phyloP scores from a whole-genome alignment of 2,113 vertebrate species.

The Sarotherodon lohbergeri region DNA sequence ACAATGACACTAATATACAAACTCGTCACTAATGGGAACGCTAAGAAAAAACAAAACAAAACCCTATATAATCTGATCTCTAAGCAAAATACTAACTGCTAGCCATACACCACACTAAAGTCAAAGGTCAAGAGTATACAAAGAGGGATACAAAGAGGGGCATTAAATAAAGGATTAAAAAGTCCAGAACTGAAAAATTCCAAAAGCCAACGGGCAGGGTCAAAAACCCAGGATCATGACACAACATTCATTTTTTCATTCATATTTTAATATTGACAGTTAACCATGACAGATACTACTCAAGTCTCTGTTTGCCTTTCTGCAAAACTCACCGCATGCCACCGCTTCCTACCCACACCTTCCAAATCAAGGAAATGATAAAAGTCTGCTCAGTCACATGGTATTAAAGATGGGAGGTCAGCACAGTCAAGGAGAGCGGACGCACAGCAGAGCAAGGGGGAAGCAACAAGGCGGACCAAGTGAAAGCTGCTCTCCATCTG shows the following conservation, averaged over 20 bases:
- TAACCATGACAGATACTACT: background rate
- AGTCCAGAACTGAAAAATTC: background rate
- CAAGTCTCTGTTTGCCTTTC: background rate
- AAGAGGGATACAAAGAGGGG: background rate
- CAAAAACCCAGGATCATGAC: background rate
- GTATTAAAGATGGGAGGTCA: background rate
- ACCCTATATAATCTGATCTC: background rate
- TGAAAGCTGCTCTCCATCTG: background rate
- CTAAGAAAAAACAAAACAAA: background rate
- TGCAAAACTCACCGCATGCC: background rate
- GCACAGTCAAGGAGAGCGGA: background rate
- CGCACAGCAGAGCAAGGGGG: background rate
- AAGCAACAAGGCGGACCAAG: background rate
- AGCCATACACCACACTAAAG: background rate
- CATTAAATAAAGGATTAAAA: background rate
- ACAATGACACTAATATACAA: background rate
- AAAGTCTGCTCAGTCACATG: background rate
- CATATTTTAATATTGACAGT: background rate
- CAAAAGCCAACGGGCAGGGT: background rate
- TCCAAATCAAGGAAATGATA: background rate
- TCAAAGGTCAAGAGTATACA: background rate
- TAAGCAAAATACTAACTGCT: background rate
- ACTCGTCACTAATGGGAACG: background rate
- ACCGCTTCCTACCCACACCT: background rate
- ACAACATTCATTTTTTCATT: background rate